These are phyloP conservation scores for Clitarchus hookeri DNA, from an alignment of 2,888 invertebrate genomes.

Conservation along the genomic window DNA sequence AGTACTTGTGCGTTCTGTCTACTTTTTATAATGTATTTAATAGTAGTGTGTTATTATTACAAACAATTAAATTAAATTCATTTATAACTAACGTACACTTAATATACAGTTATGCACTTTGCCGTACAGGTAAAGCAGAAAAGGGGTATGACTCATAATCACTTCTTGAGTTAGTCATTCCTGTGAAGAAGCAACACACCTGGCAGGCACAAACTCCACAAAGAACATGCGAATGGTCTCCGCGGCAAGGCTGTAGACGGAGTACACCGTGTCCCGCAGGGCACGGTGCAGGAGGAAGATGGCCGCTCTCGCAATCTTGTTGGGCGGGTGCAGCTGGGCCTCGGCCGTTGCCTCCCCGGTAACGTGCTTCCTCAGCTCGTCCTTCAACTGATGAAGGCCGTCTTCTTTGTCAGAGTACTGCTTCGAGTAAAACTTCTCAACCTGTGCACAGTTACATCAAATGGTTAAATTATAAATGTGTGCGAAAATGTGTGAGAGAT, in stretches of 20 bases:
- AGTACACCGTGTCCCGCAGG: slow-evolving; percentile 85
- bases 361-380: slow-evolving; percentile 55
- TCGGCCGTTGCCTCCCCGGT: slow-evolving; percentile 33
- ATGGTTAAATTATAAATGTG: neutral
- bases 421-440: slow-evolving; percentile 89
- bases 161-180: too few species aligned
- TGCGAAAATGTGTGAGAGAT: neutral
- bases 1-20: too few species aligned
- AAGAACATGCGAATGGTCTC: slow-evolving; percentile 80
- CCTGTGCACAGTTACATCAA: slow-evolving; percentile 56
- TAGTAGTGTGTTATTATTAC: too few species aligned
- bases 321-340: slow-evolving; percentile 57
- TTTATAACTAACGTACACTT: too few species aligned
- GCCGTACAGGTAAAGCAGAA: too few species aligned
- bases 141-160: too few species aligned
- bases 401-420: slow-evolving; percentile 90
- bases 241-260: slow-evolving; percentile 83
- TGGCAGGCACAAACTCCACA: slow-evolving; percentile 80
- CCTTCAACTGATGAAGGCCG: slow-evolving; percentile 72
- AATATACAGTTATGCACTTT: too few species aligned
- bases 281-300: slow-evolving; percentile 78
- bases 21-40: too few species aligned
- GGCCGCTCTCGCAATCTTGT: slow-evolving; percentile 82
- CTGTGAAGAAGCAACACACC: slow-evolving; percentile 55
- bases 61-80: too few species aligned